phyloP scores from a whole-genome alignment of 2,888 invertebrate genomes.

The Apodemia arnacis region DNA sequence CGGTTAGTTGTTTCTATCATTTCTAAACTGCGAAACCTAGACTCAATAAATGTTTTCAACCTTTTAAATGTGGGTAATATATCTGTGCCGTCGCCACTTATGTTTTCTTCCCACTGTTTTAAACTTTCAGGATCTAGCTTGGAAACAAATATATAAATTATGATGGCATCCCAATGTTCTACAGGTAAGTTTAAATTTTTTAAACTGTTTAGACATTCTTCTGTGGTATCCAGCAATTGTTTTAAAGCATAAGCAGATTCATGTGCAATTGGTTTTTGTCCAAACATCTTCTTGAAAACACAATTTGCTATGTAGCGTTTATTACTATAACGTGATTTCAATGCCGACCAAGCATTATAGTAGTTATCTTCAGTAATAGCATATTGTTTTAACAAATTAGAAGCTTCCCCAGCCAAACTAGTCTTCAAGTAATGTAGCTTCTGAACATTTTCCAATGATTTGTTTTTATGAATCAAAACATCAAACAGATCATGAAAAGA shows the following conservation, averaged over 20 bases:
- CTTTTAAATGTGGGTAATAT: no score
- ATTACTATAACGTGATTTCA: not conserved
- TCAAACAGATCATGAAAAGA: no score
- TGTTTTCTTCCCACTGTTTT: no score
- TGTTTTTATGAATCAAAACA: no score
- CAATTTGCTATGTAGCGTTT: slow-evolving; percentile 3
- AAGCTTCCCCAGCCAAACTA: not conserved
- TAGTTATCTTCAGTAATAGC: not conserved
- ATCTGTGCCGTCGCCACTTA: no score
- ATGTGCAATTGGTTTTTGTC: not conserved
- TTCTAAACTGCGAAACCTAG: no score
- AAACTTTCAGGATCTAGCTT: not conserved
- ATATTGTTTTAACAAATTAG: not conserved
- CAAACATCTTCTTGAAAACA: not conserved
- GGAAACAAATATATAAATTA: not conserved
- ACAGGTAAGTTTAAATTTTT: not conserved
- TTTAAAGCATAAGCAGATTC: not conserved
- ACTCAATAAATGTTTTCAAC: no score
- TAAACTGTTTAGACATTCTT: not conserved
- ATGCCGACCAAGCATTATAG: not conserved
- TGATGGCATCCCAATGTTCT: not conserved
- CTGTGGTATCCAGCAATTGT: not conserved
- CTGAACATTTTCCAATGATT: no score
- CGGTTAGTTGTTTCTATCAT: no score
- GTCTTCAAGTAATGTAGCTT: not conserved